phyloP scores from a whole-genome alignment of 1,140 invertebrate species.

The Agraylea sexmaculata region DNA sequence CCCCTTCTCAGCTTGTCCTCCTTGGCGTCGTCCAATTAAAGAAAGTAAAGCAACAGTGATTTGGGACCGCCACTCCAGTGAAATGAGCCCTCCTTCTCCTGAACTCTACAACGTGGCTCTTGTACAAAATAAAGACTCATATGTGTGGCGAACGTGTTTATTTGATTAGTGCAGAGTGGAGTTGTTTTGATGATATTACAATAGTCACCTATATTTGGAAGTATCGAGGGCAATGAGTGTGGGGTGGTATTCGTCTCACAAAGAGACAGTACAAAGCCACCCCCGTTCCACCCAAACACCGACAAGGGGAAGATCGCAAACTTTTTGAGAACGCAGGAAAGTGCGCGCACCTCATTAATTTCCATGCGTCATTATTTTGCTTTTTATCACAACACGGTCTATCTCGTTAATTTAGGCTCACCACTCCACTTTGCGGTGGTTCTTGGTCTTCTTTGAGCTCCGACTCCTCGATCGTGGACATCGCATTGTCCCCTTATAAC shows the following conservation, averaged over 20 bases:
- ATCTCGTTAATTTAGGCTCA: conserved; percentile 22
- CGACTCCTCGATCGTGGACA: conserved; percentile 8
- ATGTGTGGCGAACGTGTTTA: too few relatives aligned
- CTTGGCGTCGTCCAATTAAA: conserved; percentile 18
- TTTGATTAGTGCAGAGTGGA: too few relatives aligned
- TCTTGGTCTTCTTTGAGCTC: not conserved
- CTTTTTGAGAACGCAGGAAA: not conserved
- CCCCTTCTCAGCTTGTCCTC: not conserved
- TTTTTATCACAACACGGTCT: conserved; percentile 23
- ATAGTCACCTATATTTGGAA: too few relatives aligned
- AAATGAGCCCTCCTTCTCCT: conserved; percentile 19
- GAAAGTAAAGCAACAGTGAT: conserved; percentile 18
- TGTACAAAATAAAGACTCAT: too few relatives aligned
- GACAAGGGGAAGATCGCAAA: not conserved
- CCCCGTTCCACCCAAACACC: not conserved
- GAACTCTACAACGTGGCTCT: too few relatives aligned
- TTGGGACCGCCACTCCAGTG: conserved; percentile 18
- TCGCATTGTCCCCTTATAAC: too few relatives aligned
- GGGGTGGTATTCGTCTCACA: too few relatives aligned
- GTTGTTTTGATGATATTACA: too few relatives aligned
- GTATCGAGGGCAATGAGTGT: too few relatives aligned
- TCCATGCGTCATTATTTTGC: conserved; percentile 23
- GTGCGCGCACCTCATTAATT: conserved; percentile 20
- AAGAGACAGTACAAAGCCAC: not conserved
- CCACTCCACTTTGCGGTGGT: conserved; percentile 18